Evolutionary conservation across 1,140 invertebrate genomes (phyloP), one percentile per base, ranked within the genome.

Genomic region (Caenorhabditis tropicalis): DNA sequence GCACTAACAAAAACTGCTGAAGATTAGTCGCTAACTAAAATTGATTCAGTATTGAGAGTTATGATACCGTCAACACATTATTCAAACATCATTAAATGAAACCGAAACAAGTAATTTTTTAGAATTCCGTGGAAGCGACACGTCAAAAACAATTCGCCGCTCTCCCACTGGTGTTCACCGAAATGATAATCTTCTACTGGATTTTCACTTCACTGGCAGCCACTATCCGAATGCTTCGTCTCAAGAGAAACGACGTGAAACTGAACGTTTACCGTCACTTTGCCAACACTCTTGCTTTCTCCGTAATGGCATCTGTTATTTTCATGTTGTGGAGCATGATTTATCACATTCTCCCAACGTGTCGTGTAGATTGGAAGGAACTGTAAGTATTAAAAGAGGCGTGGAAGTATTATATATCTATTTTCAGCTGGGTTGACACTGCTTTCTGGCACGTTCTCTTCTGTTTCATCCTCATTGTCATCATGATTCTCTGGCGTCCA

Each of bases 391-490:
- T 6, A 58, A 10, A 51, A 21, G 10, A 10, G 7, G 24, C 39
- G 12, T 88, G 85, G 19, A 1, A 53, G 1, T 53, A 24, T 16
- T 29, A 48, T 10, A 58, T 48, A 9, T 21, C 27, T 81, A 15
- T 39, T 84, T 89, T 74, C 79, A 91, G 90, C 29, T 96, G 95
- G 95, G 91, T 97, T 84, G 96, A 98, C 92, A 95, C 96, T 85
- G 96, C 95, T 3, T 97, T 95, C 91, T 98, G 96, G 96, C 96
- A 96, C 91, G 93, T 97, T 27, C 92, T 97, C 24, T 98, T 98
- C 91, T 96, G 95, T 24, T 93, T 95, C 58, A 94, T 98, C 82
- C 92, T 98, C 27, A 91, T 96, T 48, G 95, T 96, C 16, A 97
- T 98, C 86, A 97, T 97, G 95, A 94, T 98, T 85, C 93, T 98